Conservation (phyloP, 2,888 invertebrate genomes). For the Synergus laeviventris region DNA sequence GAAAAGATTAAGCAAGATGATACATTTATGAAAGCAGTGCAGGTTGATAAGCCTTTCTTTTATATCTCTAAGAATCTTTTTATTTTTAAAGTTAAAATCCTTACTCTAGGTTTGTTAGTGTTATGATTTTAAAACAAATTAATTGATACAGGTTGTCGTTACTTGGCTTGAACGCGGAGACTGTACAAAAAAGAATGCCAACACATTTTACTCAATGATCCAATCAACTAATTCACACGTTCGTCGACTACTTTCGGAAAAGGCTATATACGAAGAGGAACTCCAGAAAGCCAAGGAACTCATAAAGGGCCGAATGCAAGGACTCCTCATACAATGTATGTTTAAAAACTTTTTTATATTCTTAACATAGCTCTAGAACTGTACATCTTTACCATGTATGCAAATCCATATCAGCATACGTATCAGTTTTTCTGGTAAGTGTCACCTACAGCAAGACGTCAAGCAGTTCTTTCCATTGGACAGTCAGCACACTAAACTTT, state of each 20-base stretch:
- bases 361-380: conserved; percentile 15
- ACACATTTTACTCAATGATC: conserved; percentile 96
- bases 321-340: conserved; percentile 95
- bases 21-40: conserved; percentile 89
- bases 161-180: conserved; percentile 97
- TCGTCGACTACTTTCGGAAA: conserved; percentile 89
- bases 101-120: background rate
- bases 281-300: conserved; percentile 89
- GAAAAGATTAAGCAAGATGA: conserved; percentile 93
- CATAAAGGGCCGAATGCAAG: conserved; percentile 90
- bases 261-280: conserved; percentile 92
- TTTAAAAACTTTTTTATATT: conserved; percentile 66
- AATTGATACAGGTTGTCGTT: conserved; percentile 82
- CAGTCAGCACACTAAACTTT: conserved; percentile 24
- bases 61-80: background rate
- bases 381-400: conserved; percentile 57
- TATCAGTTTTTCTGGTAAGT: conserved; percentile 70
- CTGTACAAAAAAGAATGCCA: conserved; percentile 93
- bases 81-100: background rate
- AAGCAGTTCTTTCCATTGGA: conserved; percentile 41
- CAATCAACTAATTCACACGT: conserved; percentile 96
- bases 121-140: background rate
- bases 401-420: conserved; percentile 62
- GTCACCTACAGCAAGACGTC: conserved; percentile 46
- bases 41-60: conserved; percentile 74